Evolutionary conservation across 2,797 vertebrate species (phyloP).

Genomic region (Acanthurus tractus): DNA sequence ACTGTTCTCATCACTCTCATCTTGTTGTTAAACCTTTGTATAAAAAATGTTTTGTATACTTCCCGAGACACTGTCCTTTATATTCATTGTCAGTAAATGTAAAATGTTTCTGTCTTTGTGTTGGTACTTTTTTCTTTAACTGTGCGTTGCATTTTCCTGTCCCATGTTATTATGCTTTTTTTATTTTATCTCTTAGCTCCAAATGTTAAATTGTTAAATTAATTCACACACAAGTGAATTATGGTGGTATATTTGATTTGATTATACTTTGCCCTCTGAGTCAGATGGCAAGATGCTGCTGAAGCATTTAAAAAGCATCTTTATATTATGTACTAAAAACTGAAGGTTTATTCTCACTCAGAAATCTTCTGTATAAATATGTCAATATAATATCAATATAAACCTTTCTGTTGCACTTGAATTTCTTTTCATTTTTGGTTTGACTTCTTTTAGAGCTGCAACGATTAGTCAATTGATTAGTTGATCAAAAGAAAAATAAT

Average conservation of each 20-base stretch:
- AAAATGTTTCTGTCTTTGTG: constrained; percentile 53
- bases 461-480: too few relatives aligned
- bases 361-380: constrained; percentile 74
- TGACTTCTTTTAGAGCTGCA: constrained; percentile 38
- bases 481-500: too few relatives aligned
- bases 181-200: constrained; percentile 40
- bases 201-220: constrained; percentile 57
- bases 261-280: constrained; percentile 90
- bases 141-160: constrained; percentile 53
- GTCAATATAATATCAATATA: constrained; percentile 83
- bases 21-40: constrained; percentile 74
- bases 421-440: constrained; percentile 66
- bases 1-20: constrained; percentile 74
- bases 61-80: constrained; percentile 68
- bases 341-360: constrained; percentile 61
- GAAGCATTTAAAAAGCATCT: constrained; percentile 74
- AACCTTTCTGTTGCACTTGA: constrained; percentile 78
- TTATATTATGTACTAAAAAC: constrained; percentile 62
- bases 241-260: constrained; percentile 61
- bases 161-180: constrained; percentile 36
- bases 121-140: constrained; percentile 51
- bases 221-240: constrained; percentile 54
- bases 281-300: constrained; percentile 92
- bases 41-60: constrained; percentile 72
- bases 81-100: constrained; percentile 71